Percentiles rank a stretch among this genome's conserved stretches.
These are phyloP conservation scores for Apocrypta bakeri DNA, from an alignment of 1,140 invertebrate species.

Conservation along the genomic window DNA sequence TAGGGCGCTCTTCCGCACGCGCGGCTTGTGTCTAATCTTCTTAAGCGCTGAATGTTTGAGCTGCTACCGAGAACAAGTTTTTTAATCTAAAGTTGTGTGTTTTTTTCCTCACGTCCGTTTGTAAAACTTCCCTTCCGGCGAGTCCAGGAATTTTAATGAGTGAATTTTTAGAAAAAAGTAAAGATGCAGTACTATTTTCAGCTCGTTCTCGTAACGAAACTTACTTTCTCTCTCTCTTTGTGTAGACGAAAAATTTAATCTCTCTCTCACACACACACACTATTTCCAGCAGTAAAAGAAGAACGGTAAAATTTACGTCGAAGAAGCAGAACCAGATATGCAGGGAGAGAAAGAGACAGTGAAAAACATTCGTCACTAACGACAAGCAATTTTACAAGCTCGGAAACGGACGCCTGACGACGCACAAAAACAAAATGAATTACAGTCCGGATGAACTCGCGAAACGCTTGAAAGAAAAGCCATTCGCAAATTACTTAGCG, in stretches of 20 bases:
- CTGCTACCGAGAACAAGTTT: conserved; percentile 15
- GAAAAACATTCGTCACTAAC: conserved; percentile 45
- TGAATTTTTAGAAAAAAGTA: not conserved
- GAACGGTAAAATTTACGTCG: not conserved
- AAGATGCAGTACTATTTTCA: not conserved
- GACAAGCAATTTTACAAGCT: conserved; percentile 47
- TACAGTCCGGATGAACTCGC: conserved; percentile 34
- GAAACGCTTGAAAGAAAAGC: conserved; percentile 47
- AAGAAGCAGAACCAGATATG: not conserved
- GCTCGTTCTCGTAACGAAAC: not conserved
- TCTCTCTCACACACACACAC: not conserved
- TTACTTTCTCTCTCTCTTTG: not conserved
- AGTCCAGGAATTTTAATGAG: not conserved
- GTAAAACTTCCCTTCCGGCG: not conserved
- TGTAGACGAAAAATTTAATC: not conserved
- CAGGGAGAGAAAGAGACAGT: not conserved
- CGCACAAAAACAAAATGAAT: conserved; percentile 50
- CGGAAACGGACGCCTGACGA: not conserved
- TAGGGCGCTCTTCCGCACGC: not conserved
- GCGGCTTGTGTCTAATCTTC: conserved; percentile 28
- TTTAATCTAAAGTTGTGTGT: conserved; percentile 40
- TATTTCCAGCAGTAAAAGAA: not conserved
- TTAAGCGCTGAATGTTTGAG: conserved; percentile 16
- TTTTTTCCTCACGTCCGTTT: not conserved
- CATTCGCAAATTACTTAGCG: conserved; percentile 48